phyloP scores from a whole-genome alignment of 2,888 invertebrate species.

The Exephanes ischioxanthus region DNA sequence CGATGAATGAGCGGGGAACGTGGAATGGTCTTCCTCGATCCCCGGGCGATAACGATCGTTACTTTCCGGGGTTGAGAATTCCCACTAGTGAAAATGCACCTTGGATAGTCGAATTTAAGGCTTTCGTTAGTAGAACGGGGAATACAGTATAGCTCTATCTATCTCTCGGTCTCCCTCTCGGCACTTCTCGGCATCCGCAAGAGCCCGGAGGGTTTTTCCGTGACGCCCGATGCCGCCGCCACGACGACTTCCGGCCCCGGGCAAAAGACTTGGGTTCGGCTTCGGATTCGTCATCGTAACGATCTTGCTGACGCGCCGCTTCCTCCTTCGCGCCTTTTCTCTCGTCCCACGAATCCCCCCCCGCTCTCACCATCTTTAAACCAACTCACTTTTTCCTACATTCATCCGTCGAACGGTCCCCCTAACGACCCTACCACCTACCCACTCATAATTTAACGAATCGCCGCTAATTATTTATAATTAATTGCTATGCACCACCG shows the following conservation, averaged over 20 bases:
- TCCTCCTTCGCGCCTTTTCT: conserved; percentile 73
- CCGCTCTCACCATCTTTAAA: conserved; percentile 18
- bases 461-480: conserved; percentile 82
- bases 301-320: conserved; percentile 83
- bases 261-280: conserved; percentile 66
- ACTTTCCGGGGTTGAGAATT: conserved; percentile 66
- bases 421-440: conserved; percentile 54
- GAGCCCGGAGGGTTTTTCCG: conserved; percentile 65
- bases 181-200: conserved; percentile 37
- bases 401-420: conserved; percentile 38
- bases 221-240: conserved; percentile 68
- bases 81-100: conserved; percentile 55
- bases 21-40: conserved; percentile 54
- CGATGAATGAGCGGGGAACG: conserved; percentile 55
- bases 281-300: conserved; percentile 82
- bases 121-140: conserved; percentile 58
- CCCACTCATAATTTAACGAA: conserved; percentile 79
- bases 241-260: conserved; percentile 77
- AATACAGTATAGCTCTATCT: background rate
- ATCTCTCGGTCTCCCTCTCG: conserved; percentile 29
- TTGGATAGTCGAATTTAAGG: conserved; percentile 59
- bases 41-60: conserved; percentile 67
- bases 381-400: conserved; percentile 44
- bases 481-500: conserved; percentile 74
- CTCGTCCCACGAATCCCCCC: conserved; percentile 22